Percentiles rank a stretch among this genome's conserved stretches.
Conservation (phyloP, 2,888 invertebrate species). For the Rhorus exstirpatorius region DNA sequence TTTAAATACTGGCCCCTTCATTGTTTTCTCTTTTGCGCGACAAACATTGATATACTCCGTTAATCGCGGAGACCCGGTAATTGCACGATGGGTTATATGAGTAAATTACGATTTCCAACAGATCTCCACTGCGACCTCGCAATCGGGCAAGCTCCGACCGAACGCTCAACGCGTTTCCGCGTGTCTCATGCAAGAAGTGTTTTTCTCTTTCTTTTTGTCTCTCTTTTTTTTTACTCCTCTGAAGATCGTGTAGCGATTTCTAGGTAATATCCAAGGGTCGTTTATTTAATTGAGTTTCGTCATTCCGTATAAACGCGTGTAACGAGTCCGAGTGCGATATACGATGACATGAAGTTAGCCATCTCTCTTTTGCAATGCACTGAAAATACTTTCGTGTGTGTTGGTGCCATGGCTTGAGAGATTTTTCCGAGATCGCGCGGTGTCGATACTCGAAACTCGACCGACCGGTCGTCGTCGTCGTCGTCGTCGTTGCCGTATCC, state of each 20-base stretch:
- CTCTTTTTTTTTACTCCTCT: constrained; percentile 16
- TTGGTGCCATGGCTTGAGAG: constrained; percentile 2
- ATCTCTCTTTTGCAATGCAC: constrained; percentile 47
- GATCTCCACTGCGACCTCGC: no score
- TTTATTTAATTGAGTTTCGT: constrained; percentile 64
- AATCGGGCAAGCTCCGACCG: neutral
- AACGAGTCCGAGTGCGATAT: constrained; percentile 25
- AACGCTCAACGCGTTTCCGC: constrained; percentile 1
- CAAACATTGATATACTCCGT: neutral
- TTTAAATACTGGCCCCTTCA: neutral
- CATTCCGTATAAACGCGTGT: constrained; percentile 17
- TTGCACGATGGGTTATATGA: constrained; percentile 61
- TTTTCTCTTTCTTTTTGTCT: constrained; percentile 19
- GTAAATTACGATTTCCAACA: constrained; percentile 57
- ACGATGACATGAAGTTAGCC: constrained; percentile 23
- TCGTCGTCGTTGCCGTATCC: no score
- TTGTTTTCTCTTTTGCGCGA: constrained; percentile 7
- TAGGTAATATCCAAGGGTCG: constrained; percentile 53
- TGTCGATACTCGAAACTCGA: constrained; percentile 67
- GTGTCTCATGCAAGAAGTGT: constrained; percentile 2
- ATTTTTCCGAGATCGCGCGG: constrained; percentile 62
- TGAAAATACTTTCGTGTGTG: constrained; percentile 31
- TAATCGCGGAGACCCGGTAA: constrained; percentile 36
- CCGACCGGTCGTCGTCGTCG: constrained; percentile 53
- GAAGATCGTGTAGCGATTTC: constrained; percentile 46